Base-by-base conservation (phyloP, 2,888 invertebrate genomes). In the Xanthia togata region DNA sequence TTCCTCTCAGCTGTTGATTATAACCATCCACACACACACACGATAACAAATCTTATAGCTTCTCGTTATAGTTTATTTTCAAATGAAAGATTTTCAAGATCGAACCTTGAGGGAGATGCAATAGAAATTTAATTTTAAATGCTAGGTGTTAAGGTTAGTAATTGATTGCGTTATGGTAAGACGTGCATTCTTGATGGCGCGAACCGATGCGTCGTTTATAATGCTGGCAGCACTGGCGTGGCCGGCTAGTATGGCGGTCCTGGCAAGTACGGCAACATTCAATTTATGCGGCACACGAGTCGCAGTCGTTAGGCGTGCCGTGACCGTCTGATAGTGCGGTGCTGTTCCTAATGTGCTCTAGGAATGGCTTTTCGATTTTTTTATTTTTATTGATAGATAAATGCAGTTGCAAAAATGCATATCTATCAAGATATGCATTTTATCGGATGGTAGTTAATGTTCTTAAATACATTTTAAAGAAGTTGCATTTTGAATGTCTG, bases 1-100 rank as follows among this genome's bases (percentile, higher is more conserved):
- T 84, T 90, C 89, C 86, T 89, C 78, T 82, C 89, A 89, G 89
- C 89, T 87, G 88, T 88, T 89, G 88, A 87, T 87, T 84, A 87
- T 87, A 77, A 85, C 79, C 68, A 26, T 74, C 81, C 70, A 53
- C 63, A 71, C n/a, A 20, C n/a, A 20, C 44, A 73, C 4, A 12
- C 62, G 6, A 85, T 50, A 77, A 53, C 67, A 64, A 31, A 85
- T 86, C 78, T 75, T 89, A 81, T 9, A 31, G 9, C 0, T 0
- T 2, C 23, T 11, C 12, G 12, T 44, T 75, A 88, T 38, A 78
- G 85, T 74, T 70, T 35, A 70, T 75, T 82, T 82, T 84, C 12
- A 31, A 20, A 35, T 44, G 26, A 20, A 2, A 55, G 14, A 57
- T 71, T 59, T 4, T 64, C 0, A 71, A 87, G 83, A 87, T 87